Base-by-base conservation (phyloP, 2,888 invertebrate species). In the Baronia brevicornis region DNA sequence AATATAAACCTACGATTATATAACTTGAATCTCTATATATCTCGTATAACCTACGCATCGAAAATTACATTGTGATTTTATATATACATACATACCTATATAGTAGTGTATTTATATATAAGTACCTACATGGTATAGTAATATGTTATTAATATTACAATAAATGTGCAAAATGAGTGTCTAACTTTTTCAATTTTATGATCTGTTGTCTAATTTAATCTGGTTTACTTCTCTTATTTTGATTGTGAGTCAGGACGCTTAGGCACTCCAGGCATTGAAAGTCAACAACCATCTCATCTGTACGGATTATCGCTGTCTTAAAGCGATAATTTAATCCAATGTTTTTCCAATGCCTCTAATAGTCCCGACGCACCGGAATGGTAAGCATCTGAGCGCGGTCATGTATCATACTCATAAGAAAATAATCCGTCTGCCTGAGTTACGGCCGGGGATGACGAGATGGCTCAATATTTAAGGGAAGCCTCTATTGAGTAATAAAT, bases 301-400 rank as follows among this genome's bases (percentile, higher is more conserved):
- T 67, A 64, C 63, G 78, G 79, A 78, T 79, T 75, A 79, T 73
- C 75, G 68, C 71, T 47, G 70, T 73, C 73, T 77, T 74, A 71
- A 69, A 66, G 67, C 72, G 73, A 74, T 77, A 73, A 78, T 75
- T 78, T 80, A 78, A 80, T 79, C 79, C 70, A 73, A 72, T 80
- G 79, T 80, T 79, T 80, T 79, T 75, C 67, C 74, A 75, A 73
- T 63, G 74, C 69, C 62, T 72, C 71, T 79, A 77, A 80, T 78
- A 77, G 77, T 69, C 66, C 52, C 60, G 61, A 46, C 67, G 73
- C 68, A 66, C 63, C 68, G 68, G 62, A 68, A 63, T 73, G 54
- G 54, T 44, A 56, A 55, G 66, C 72, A 65, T 64, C 60, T 59
- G 62, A 63, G 55, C 67, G 53, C 67, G 60, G 57, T 56, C 68